Evolutionary conservation across 2,888 invertebrate genomes (phyloP).

Genomic region (Epiblema foenella): DNA sequence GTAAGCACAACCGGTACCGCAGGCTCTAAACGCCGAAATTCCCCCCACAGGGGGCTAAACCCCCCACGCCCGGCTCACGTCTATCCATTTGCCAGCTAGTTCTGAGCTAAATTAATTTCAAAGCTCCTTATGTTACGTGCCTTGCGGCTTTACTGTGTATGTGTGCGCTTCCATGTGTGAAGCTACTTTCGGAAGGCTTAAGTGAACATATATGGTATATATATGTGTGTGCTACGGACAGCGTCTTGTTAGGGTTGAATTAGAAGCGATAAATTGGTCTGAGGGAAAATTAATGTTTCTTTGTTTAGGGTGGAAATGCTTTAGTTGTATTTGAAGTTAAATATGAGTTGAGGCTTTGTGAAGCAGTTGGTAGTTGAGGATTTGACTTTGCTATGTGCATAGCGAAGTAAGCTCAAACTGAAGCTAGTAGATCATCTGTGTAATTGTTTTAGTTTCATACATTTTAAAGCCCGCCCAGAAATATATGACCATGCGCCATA

Average conservation of each 20-base stretch:
- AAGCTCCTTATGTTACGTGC: conserved; percentile 86
- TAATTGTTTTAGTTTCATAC: conserved; percentile 7
- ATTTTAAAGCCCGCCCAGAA: neutral
- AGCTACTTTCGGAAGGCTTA: conserved; percentile 81
- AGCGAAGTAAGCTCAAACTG: neutral
- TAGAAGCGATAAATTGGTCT: conserved; percentile 79
- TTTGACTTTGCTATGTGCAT: conserved; percentile 30
- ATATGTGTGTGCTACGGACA: conserved; percentile 64
- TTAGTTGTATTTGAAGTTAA: conserved; percentile 33
- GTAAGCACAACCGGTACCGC: conserved; percentile 77
- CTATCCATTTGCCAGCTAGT: conserved; percentile 86
- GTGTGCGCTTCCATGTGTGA: conserved; percentile 69
- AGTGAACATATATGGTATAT: conserved; percentile 62
- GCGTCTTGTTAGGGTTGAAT: conserved; percentile 79
- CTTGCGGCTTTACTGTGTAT: conserved; percentile 79
- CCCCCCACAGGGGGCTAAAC: conserved; percentile 54
- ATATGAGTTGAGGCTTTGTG: conserved; percentile 23
- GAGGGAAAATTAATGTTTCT: conserved; percentile 54
- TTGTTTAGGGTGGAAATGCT: conserved; percentile 34
- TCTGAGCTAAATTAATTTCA: conserved; percentile 85
- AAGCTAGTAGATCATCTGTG: neutral
- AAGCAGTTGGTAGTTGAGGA: conserved; percentile 21
- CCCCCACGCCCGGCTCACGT: conserved; percentile 75
- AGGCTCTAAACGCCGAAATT: conserved; percentile 84
- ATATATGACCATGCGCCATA: too few relatives aligned